Base-by-base conservation (phyloP, 2,797 vertebrate species). In the Austrolebias charrua region DNA sequence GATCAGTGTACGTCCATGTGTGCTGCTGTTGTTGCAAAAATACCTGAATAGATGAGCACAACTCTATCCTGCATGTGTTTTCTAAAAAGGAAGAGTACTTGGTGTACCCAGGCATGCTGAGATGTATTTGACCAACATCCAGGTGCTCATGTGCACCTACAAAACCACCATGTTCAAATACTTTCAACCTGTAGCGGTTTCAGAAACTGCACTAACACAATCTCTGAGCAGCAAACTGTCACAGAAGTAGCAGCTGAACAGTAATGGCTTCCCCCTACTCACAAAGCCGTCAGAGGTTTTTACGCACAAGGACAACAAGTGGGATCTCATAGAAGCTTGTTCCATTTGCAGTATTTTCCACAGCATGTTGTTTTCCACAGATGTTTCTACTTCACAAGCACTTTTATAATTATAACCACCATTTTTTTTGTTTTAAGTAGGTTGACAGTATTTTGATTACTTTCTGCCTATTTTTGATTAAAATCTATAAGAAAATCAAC, bases 181-280 rank as follows among this genome's bases (percentile, higher is more conserved):
- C 11, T 40, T 61, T 47, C 28, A 56, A 28, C 60, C 52, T 50
- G 40, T 44, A 73, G 51, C 63, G 69, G 67, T 71, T 64, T 50
- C n/a, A 65, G 74, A 69, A 84, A 79, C 76, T 78, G 75, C 47
- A 64, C 45, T 47, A 55, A 53, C 61, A 8, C 10, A 53, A 56
- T 73, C 66, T 66, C 59, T 44, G 10, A 73, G 70, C 51, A 57
- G 61, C 44, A 54, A 18, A 40, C 31, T 1, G 6, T 68, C 52
- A 52, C 57, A 48, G 53, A 15, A 48, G 73, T 68, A 84, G 82
- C 81, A 87, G 79, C 83, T 88, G 78, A 66, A 71, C 62, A 55
- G 16, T 61, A 67, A 76, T 73, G 59, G 81, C 69, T 83, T 69
- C 63, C 70, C 63, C 63, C 66, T 62, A 65, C 54, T 79, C 66